These are phyloP conservation scores for Phania funesta DNA, from an alignment of 2,888 invertebrate species.

Conservation along the genomic window DNA sequence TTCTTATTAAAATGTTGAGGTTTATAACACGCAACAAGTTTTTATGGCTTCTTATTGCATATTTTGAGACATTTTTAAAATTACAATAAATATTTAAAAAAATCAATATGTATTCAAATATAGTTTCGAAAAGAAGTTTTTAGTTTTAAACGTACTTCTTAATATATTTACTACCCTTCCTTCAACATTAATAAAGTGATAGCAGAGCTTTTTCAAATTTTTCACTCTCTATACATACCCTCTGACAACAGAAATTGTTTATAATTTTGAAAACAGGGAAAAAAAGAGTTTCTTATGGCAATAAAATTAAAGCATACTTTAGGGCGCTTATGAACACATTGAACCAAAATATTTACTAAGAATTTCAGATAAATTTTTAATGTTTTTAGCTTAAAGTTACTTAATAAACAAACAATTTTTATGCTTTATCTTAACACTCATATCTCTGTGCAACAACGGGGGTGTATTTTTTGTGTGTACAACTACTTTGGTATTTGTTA, in stretches of 20 bases:
- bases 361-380: conserved; percentile 15
- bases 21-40: no score
- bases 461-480: neutral
- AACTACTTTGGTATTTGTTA: conserved; percentile 54
- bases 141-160: no score
- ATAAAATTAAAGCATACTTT: conserved; percentile 39
- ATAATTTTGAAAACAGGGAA: neutral
- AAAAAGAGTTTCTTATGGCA: neutral
- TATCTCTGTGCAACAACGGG: neutral
- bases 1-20: no score
- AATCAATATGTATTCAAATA: no score
- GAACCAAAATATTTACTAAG: neutral
- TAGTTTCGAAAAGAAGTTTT: no score
- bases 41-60: no score
- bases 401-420: conserved; percentile 52
- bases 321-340: neutral
- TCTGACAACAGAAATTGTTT: neutral
- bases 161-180: no score
- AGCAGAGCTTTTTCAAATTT: no score
- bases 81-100: no score
- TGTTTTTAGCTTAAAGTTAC: conserved; percentile 27
- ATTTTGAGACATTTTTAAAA: no score
- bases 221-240: neutral
- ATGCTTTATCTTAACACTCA: conserved; percentile 24
- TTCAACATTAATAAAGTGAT: no score